phyloP scores from a whole-genome alignment of 2,888 invertebrate species.

The Aspidapion aeneum region DNA sequence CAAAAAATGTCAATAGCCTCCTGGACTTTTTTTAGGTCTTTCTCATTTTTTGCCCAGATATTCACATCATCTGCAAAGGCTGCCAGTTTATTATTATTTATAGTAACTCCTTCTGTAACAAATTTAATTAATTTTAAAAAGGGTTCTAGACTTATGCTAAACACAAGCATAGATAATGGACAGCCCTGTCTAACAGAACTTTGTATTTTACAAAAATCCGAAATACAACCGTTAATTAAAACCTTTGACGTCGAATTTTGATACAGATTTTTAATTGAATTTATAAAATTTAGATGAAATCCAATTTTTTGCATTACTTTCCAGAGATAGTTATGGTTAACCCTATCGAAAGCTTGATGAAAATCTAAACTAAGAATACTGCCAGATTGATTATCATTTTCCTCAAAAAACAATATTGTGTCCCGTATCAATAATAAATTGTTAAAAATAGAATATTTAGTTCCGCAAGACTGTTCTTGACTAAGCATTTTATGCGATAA shows the following conservation, averaged over 20 bases:
- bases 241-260: not conserved
- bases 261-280: not conserved
- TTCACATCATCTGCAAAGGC: not conserved
- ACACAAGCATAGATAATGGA: not conserved
- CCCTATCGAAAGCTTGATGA: too few species aligned
- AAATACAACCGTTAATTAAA: not conserved
- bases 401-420: not conserved
- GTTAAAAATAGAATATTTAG: not conserved
- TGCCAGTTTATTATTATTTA: not conserved
- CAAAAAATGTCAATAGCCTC: not conserved
- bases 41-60: not conserved
- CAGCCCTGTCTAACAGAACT: slow-evolving; percentile 9
- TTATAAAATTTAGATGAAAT: not conserved
- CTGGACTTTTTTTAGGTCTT: not conserved
- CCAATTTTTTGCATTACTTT: not conserved
- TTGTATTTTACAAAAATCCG: not conserved
- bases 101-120: not conserved
- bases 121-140: slow-evolving; percentile 1
- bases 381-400: not conserved
- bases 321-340: slow-evolving; percentile 2
- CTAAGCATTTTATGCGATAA: not conserved
- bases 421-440: not conserved
- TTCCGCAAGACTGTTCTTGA: not conserved
- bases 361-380: not conserved
- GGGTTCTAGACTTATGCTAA: slow-evolving; percentile 1